phyloP scores from a whole-genome alignment of 1,140 invertebrate genomes.

The Charaxes varanes region DNA sequence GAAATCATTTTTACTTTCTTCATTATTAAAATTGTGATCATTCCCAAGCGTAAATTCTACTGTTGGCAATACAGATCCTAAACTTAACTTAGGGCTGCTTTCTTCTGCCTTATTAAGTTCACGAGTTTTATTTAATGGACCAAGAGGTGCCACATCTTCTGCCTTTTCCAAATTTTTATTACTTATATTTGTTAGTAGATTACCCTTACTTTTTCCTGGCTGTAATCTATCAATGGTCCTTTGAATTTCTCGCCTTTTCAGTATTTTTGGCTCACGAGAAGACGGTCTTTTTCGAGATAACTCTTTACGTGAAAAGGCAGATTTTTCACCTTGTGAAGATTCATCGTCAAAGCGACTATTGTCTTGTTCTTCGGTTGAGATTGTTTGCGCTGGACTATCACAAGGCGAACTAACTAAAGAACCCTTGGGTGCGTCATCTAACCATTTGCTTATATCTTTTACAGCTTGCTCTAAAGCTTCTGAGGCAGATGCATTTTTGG shows the following conservation, averaged over 20 bases:
- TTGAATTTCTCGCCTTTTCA: slow-evolving; percentile 83
- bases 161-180: slow-evolving; percentile 62
- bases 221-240: slow-evolving; percentile 87
- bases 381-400: slow-evolving; percentile 48
- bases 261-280: slow-evolving; percentile 57
- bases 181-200: slow-evolving; percentile 78
- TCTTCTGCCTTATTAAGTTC: slow-evolving; percentile 76
- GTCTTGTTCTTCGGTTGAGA: slow-evolving; percentile 56
- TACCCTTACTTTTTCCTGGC: slow-evolving; percentile 89
- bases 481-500: slow-evolving; percentile 78
- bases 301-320: slow-evolving; percentile 45
- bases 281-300: slow-evolving; percentile 58
- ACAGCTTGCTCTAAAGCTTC: slow-evolving; percentile 89
- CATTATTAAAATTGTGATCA: slow-evolving; percentile 75
- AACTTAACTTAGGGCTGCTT: slow-evolving; percentile 84
- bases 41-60: slow-evolving; percentile 76
- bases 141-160: slow-evolving; percentile 66
- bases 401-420: slow-evolving; percentile 83
- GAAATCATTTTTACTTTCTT: slow-evolving; percentile 63
- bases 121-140: slow-evolving; percentile 64
- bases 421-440: slow-evolving; percentile 86
- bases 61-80: slow-evolving; percentile 85
- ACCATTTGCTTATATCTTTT: slow-evolving; percentile 91
- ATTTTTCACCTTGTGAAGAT: slow-evolving; percentile 48
- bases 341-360: slow-evolving; percentile 62